Conservation (phyloP, 2,113 vertebrate genomes). For the Symphodus melops region DNA sequence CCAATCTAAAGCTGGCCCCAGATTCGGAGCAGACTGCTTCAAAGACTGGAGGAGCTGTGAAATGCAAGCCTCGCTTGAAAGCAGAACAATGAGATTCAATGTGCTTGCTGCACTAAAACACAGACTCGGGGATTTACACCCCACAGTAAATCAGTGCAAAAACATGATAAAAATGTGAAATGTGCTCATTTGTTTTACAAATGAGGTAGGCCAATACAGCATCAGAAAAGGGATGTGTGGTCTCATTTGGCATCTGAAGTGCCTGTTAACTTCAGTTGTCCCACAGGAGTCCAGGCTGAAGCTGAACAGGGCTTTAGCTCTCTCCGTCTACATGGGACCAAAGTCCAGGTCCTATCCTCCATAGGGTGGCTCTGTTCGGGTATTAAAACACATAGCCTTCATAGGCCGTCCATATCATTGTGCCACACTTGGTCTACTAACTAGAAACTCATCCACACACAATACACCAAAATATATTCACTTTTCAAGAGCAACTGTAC, state of each 20-base stretch:
- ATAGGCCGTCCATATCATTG: not conserved
- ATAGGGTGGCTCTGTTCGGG: constrained; percentile 66
- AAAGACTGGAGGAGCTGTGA: constrained; percentile 63
- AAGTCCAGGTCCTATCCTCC: constrained; percentile 74
- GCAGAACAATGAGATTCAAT: too few species aligned
- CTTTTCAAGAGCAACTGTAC: not conserved
- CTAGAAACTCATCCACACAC: constrained; percentile 9
- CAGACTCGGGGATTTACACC: too few species aligned
- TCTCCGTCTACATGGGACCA: constrained; percentile 66
- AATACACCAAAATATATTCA: not conserved
- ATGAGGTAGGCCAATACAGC: not conserved
- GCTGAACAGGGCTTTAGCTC: constrained; percentile 71
- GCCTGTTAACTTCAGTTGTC: constrained; percentile 63
- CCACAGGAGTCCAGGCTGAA: constrained; percentile 76
- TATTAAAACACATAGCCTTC: constrained; percentile 16
- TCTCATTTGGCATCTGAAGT: not conserved
- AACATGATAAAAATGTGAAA: not conserved
- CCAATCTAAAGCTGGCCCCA: constrained; percentile 66
- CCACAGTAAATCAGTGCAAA: not conserved
- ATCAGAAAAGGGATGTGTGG: not conserved
- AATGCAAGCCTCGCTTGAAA: too few species aligned
- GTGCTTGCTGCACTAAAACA: too few species aligned
- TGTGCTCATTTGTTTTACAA: constrained; percentile 12
- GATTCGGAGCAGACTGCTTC: constrained; percentile 25
- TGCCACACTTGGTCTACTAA: not conserved